Evolutionary conservation across 2,113 vertebrate genomes (phyloP), one percentile per base, ranked within the genome.

Genomic region (Nerophis lumbriciformis): DNA sequence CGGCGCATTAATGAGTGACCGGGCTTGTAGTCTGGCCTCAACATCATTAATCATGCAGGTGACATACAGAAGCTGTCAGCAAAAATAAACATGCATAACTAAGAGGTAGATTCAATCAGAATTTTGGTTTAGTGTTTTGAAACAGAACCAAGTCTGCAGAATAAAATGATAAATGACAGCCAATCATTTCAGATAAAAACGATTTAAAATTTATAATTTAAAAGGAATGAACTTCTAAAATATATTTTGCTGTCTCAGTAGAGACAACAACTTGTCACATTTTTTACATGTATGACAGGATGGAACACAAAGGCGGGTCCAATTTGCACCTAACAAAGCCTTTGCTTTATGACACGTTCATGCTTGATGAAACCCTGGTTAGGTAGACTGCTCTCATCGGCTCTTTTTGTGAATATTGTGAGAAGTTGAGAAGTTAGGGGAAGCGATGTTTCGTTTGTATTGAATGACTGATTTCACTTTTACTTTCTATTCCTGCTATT

Each of bases 41-140:
- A 19, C 16, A 28, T 39, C n/a, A 63, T 65, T 48, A 62, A 56
- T 51, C 37, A 38, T 51, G 63, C 37, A 47, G 52, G 47, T 63
- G 45, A 53, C 10, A 53, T 53, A 56, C 50, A 19, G 28, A 14
- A 65, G 44, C 11, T 16, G 39, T 53, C 48, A 37, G 52, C 55
- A 47, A 64, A 65, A 66, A 54, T 10, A 66, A 51, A 48, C 28
- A 36, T 49, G 56, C 50, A 51, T 12, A 59, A 57, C 12, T 1
- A 47, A 21, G 16, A 51, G 6, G 6, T 51, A 51, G 8, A 14
- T 53, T 13, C 5, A 53, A 35, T 21, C 51, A 35, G 5, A 53
- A 35, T 53, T 53, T 12, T 45, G 42, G 10, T 12, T 45, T 11
- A 45, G 10, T 45, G 11, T 45, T 45, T 45, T 45, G 42, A 45